A percentile compares a stretch with the other conserved stretches of the same genome.
phyloP scores from a whole-genome alignment of 2,888 invertebrate genomes.

The Eristalis arbustorum region DNA sequence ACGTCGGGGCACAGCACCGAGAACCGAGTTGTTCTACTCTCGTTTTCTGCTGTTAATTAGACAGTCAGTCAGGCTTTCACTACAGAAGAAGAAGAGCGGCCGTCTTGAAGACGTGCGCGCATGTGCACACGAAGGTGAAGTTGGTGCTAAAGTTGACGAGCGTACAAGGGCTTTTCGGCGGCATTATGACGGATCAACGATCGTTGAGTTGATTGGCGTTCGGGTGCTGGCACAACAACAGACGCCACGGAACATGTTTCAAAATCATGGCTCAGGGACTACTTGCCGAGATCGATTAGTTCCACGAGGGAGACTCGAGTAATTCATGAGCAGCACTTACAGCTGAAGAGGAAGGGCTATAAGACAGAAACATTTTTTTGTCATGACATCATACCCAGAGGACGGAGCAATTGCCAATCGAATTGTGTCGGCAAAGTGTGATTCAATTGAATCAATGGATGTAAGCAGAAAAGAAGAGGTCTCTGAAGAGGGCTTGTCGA shows the following conservation, averaged over 20 bases:
- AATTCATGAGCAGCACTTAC: not conserved
- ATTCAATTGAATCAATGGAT: not conserved
- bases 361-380: not conserved
- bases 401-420: not conserved
- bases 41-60: constrained; percentile 63
- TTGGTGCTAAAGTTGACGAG: not conserved
- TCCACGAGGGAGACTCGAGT: not conserved
- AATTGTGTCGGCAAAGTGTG: not conserved
- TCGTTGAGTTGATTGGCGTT: not conserved
- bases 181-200: not conserved
- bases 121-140: not conserved
- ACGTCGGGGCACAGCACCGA: not conserved
- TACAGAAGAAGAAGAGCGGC: not conserved
- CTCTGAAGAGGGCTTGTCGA: too few relatives aligned
- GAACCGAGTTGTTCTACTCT: constrained; percentile 55
- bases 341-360: not conserved
- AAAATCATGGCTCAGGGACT: not conserved
- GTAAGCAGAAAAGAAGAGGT: too few relatives aligned
- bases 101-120: not conserved
- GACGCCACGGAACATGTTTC: too few relatives aligned
- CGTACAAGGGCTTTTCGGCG: not conserved
- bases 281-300: not conserved
- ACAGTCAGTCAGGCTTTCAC: constrained; percentile 66
- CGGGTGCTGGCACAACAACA: not conserved
- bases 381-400: not conserved